These are phyloP conservation scores for Hippocampus abdominalis DNA, from an alignment of 2,113 vertebrate species.

Conservation along the genomic window DNA sequence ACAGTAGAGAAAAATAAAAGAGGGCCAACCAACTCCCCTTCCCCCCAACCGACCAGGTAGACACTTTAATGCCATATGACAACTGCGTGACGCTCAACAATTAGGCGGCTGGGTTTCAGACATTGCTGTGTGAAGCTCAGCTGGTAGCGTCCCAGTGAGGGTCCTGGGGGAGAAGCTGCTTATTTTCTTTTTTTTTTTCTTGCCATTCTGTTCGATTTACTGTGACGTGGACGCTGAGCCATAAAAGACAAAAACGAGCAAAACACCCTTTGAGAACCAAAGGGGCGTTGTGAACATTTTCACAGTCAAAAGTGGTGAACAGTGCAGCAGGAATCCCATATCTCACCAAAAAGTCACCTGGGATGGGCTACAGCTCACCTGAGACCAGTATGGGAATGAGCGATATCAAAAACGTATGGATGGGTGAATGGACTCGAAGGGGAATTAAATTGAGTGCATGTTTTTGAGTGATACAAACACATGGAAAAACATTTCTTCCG, in stretches of 20 bases:
- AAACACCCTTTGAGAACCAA: slow-evolving; percentile 16
- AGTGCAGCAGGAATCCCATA: not conserved
- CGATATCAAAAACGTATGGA: too few relatives aligned
- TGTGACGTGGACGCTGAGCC: slow-evolving; percentile 12
- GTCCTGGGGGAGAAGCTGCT: slow-evolving; percentile 33
- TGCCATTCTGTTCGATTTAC: slow-evolving; percentile 43
- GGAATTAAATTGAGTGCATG: too few relatives aligned
- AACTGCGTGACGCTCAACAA: slow-evolving; percentile 49
- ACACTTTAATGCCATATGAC: slow-evolving; percentile 63
- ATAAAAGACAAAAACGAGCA: slow-evolving; percentile 23
- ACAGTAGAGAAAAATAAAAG: slow-evolving; percentile 56
- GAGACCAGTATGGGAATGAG: too few relatives aligned
- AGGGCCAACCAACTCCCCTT: slow-evolving; percentile 36
- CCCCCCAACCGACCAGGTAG: slow-evolving; percentile 47
- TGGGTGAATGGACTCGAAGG: too few relatives aligned
- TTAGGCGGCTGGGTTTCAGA: slow-evolving; percentile 35
- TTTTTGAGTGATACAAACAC: too few relatives aligned
- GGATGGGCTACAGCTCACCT: too few relatives aligned
- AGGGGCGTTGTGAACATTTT: not conserved
- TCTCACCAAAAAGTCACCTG: too few relatives aligned
- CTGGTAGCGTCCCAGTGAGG: slow-evolving; percentile 17
- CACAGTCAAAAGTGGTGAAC: not conserved
- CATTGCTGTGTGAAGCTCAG: slow-evolving; percentile 26
- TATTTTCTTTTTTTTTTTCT: slow-evolving; percentile 40
- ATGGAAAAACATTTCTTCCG: too few relatives aligned